A percentile compares a stretch with the other conserved stretches of the same genome.
phyloP scores from a whole-genome alignment of 2,113 vertebrate species.

The Varanus komodoensis region DNA sequence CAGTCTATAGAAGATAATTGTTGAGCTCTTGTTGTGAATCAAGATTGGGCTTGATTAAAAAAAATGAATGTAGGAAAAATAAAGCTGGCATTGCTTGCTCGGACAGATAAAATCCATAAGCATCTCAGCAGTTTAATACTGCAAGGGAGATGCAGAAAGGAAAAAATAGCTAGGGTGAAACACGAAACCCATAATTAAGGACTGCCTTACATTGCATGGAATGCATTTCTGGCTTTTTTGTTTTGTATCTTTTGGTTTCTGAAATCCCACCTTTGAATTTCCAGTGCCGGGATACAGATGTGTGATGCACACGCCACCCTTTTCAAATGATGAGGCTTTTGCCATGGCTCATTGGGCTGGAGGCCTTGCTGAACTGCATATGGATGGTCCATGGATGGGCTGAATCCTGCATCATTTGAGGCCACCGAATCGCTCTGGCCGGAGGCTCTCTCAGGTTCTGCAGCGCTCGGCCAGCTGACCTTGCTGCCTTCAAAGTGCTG shows the following conservation, averaged over 20 bases:
- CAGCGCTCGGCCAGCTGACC: slow-evolving; percentile 60
- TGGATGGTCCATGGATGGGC: slow-evolving; percentile 52
- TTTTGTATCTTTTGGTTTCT: too few species aligned
- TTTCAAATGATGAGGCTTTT: slow-evolving; percentile 24
- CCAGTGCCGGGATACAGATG: background rate
- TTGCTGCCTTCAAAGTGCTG: slow-evolving; percentile 54
- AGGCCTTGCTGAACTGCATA: slow-evolving; percentile 56
- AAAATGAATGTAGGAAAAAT: background rate
- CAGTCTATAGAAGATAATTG: background rate
- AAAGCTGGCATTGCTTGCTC: background rate
- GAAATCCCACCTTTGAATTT: background rate
- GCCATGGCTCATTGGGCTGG: background rate
- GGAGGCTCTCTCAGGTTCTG: slow-evolving; percentile 54
- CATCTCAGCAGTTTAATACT: background rate
- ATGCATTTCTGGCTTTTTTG: background rate
- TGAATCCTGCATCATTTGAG: slow-evolving; percentile 50
- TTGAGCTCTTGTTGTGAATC: background rate
- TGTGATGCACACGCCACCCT: background rate
- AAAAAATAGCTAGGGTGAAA: background rate
- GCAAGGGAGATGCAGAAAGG: background rate
- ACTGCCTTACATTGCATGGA: background rate
- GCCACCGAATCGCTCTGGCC: slow-evolving; percentile 49
- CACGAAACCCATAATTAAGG: background rate
- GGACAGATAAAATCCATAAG: background rate
- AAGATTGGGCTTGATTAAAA: background rate